phyloP scores from a whole-genome alignment of 2,797 vertebrate species.

The Pangasius macronema region DNA sequence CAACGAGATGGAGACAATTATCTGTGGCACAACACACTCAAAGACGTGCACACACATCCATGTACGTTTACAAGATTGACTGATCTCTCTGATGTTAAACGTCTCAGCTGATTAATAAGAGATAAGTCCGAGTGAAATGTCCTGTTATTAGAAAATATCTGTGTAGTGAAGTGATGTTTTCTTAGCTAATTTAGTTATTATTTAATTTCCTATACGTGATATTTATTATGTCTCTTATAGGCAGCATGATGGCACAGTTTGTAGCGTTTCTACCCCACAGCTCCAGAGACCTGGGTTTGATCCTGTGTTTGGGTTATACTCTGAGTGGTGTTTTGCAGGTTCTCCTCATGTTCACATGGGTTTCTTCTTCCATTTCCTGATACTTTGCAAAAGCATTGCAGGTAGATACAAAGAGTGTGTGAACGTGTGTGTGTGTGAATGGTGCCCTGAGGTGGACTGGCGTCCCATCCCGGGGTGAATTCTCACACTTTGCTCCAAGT shows the following conservation, averaged over 20 bases:
- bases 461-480: neutral
- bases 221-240: neutral
- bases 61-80: constrained; percentile 17
- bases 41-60: neutral
- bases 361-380: neutral
- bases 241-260: neutral
- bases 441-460: too few relatives aligned
- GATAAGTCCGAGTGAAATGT: neutral
- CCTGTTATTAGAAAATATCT: neutral
- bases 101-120: neutral
- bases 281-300: neutral
- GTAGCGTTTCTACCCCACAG: neutral
- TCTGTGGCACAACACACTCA: constrained; percentile 14
- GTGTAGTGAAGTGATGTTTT: neutral
- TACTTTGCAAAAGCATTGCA: neutral
- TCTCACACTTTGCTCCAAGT: too few relatives aligned
- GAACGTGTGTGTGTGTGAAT: neutral
- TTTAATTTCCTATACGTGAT: neutral
- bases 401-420: neutral
- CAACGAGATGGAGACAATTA: constrained; percentile 33
- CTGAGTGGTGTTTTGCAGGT: neutral
- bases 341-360: neutral
- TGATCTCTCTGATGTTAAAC: neutral
- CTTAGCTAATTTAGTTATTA: neutral
- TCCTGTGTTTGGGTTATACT: neutral